Conservation (phyloP, 2,113 vertebrate genomes). For the Excalfactoria chinensis region DNA sequence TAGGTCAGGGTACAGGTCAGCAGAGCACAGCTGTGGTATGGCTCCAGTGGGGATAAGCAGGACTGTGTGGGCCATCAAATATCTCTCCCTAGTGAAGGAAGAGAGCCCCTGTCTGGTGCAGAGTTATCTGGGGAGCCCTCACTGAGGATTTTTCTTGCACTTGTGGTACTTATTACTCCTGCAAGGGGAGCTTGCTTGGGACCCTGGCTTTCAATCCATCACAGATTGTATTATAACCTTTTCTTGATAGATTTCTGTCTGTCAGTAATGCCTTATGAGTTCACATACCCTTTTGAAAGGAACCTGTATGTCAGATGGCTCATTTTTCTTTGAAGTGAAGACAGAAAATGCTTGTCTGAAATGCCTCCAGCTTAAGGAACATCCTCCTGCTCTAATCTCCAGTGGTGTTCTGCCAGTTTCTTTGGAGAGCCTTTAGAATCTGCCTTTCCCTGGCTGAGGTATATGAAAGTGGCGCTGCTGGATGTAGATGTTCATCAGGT, state of each 20-base stretch:
- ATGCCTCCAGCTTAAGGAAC: background rate
- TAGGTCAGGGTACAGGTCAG: accelerated
- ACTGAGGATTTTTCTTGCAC: background rate
- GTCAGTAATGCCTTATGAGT: background rate
- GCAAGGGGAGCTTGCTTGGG: accelerated
- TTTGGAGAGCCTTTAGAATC: background rate
- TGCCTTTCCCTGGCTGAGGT: background rate
- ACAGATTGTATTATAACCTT: background rate
- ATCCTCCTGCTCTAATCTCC: background rate
- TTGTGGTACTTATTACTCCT: background rate
- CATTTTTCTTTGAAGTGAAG: background rate
- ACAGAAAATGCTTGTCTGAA: background rate
- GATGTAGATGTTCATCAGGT: background rate
- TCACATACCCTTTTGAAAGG: background rate
- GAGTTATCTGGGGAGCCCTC: background rate
- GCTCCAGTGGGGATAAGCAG: background rate
- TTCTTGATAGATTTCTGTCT: background rate
- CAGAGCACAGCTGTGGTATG: background rate
- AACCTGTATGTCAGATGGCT: background rate
- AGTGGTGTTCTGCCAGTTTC: background rate
- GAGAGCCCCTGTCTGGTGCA: background rate
- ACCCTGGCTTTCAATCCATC: background rate
- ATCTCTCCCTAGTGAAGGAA: too few species aligned
- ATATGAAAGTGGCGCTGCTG: background rate
- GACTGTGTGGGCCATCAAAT: background rate